Base-by-base conservation (phyloP, 30 jellyfish, hydroid and myxozoan species). In the Hydractinia echinata region DNA sequence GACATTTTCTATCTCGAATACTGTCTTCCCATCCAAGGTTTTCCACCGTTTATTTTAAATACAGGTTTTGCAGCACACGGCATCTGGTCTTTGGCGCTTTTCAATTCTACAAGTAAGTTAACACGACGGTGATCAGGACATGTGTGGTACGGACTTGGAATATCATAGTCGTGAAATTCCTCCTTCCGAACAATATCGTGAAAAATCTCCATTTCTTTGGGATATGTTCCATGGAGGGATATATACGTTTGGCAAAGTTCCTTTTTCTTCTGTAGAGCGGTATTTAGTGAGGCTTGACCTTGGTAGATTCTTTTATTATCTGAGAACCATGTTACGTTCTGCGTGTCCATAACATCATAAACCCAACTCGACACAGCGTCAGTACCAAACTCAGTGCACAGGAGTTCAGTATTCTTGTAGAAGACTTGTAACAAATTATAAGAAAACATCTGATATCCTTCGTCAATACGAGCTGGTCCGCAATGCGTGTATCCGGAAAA, bases 361-460 rank as follows among this genome's bases (percentile, higher is more conserved):
- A 88, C 79, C 96, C 96, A 88, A 87, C 83, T 88, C 67, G 96
- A 89, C 50, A 88, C 91, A 6, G 96, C 96, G 61, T 88, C 92
- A 82, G 83, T 90, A 6, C 90, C 96, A 60, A 56, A 88, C 64
- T 82, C 83, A 56, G 83, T 90, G 82, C 96, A 88, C 68, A 88
- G 15, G 3, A 88, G 77, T 19, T 80, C 51, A 51, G 77, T 82
- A 14, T 54, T 69, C 76, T 83, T 85, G 53, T 76, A 79, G 30
- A 83, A 49, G 76, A 88, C 83, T 64, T 88, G 89, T 9, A 88
- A 81, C 14, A 88, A 94, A 44, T 88, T 90, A 5, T 84, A 81
- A 7, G 94, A 44, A 51, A 88, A 76, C 7, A 88, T 79, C 89
- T 79, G 71, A 85, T 72, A 48, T 10, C 94, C 96, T 72, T 88